Percentiles rank a stretch among this genome's conserved stretches.
Conservation (phyloP, 1,140 invertebrate species). For the Formica selysi region DNA sequence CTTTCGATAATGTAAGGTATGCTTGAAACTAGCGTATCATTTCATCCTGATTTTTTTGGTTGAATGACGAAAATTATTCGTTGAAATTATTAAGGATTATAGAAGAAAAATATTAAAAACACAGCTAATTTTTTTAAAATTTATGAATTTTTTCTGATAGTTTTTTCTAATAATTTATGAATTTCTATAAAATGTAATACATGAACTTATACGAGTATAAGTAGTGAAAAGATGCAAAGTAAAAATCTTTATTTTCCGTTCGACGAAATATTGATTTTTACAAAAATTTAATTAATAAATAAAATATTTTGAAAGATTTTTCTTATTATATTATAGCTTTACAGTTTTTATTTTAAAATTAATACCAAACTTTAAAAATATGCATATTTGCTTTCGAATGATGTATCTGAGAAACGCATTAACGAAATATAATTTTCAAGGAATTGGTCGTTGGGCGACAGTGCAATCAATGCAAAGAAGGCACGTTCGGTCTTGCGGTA, state of each 20-base stretch:
- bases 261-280: not conserved
- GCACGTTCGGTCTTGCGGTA: conserved; percentile 92
- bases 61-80: no score
- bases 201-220: no score
- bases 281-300: not conserved
- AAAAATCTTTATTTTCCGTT: not conserved
- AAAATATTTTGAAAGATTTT: not conserved
- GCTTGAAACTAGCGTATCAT: no score
- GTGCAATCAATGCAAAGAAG: conserved; percentile 94
- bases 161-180: not conserved
- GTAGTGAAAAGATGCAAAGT: not conserved
- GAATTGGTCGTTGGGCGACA: conserved; percentile 92
- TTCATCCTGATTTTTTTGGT: no score
- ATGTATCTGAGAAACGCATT: not conserved
- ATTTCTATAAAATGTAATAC: not conserved
- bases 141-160: no score
- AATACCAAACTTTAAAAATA: not conserved
- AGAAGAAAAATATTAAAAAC: no score
- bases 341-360: not conserved
- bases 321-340: not conserved
- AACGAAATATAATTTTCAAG: conserved; percentile 81
- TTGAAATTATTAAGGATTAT: no score
- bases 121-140: no score
- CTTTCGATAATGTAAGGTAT: no score
- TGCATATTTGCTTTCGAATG: not conserved